Base-by-base conservation (phyloP, 2,797 vertebrate species). In the Rhynchonycteris naso region DNA sequence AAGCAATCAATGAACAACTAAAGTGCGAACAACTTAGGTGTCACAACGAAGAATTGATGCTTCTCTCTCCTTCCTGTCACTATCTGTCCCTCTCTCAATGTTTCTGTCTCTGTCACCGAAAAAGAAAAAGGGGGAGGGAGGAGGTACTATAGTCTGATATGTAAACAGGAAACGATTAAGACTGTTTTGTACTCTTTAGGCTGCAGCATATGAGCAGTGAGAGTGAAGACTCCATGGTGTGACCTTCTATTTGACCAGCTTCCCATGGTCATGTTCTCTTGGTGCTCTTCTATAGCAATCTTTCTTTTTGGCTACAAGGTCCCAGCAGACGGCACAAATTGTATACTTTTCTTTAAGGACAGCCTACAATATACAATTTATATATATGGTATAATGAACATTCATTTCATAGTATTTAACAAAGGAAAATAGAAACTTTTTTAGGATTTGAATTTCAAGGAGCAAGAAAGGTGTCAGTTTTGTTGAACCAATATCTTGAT, bases 331-430 rank as follows among this genome's bases (percentile, higher is more conserved):
- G 16, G 30, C 38, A 91, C 66, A 93, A 61, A 80, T 91, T 66
- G 47, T 38, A 2, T 89, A 13, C 30, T 76, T 93, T 63, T 83
- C 30, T 9, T n/a, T 50, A 72, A 52, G 82, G 68, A 15, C 16
- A 54, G 5, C 74, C 26, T 90, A 30, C 6, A 74, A 14, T 66
- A 26, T 72, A 9, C 89, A 93, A 69, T 82, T 81, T 88, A 75
- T 3, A 71, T 3, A 71, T 81, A 54, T 88, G 61, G 21, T 66
- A 18, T 61, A 91, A 61, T 90, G 74, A 80, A 65, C 58, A 75
- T 81, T 75, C 82, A 69, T 86, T 80, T 90, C 68, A 47, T 82
- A 95, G 66, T 79, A 93, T 86, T 88, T 86, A 43, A 76, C 81
- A 90, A 68, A 50, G 63, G n/a, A 86, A 56, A 82, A 81, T 59